Conservation (phyloP, 2,113 vertebrate species). For the Girardinichthys multiradiatus region DNA sequence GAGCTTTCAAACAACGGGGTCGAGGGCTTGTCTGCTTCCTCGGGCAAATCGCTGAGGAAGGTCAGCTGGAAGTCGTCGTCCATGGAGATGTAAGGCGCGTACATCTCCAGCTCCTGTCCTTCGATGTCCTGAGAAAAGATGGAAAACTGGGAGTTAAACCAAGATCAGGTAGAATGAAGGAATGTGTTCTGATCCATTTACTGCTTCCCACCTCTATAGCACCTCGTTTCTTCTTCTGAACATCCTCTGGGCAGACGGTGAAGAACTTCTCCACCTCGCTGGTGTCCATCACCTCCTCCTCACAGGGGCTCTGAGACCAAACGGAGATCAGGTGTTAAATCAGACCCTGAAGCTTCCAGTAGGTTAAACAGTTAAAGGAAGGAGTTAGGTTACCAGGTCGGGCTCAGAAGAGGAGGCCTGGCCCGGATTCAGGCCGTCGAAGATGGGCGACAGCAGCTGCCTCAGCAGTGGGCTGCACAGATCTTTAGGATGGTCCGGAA, state of each 20-base stretch:
- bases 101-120: slow-evolving; percentile 86
- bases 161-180: neutral
- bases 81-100: slow-evolving; percentile 93
- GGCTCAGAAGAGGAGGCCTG: neutral
- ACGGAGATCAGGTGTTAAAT: neutral
- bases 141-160: neutral
- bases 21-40: slow-evolving; percentile 14
- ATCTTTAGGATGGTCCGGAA: slow-evolving; percentile 81
- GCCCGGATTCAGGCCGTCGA: slow-evolving; percentile 64
- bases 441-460: slow-evolving; percentile 84
- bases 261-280: slow-evolving; percentile 78
- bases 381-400: slow-evolving; percentile 32
- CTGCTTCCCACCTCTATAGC: slow-evolving; percentile 27
- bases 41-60: slow-evolving; percentile 60
- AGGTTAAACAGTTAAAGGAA: accelerated
- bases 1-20: neutral
- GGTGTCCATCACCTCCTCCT: slow-evolving; percentile 55
- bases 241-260: slow-evolving; percentile 55
- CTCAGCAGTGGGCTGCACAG: slow-evolving; percentile 85
- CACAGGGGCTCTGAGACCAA: slow-evolving; percentile 30
- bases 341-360: neutral
- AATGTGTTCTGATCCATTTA: neutral
- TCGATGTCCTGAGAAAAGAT: slow-evolving; percentile 61
- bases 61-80: slow-evolving; percentile 91
- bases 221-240: slow-evolving; percentile 60